Conservation (phyloP, 1,140 invertebrate genomes). For the Vanessa tameamea region DNA sequence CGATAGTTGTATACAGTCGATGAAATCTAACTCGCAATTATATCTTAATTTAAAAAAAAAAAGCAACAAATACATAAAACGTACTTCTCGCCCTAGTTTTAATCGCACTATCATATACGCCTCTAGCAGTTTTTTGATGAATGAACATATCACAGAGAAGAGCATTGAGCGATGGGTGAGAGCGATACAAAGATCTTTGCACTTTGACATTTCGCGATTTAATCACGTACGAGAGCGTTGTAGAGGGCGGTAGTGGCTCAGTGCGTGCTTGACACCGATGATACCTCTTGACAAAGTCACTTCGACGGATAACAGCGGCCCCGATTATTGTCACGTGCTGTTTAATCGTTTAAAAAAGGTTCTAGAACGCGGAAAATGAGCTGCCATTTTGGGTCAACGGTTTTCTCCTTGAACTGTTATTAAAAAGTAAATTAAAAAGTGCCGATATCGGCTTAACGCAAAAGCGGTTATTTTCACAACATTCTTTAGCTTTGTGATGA, state of each 20-base stretch:
- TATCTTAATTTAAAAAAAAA: neutral
- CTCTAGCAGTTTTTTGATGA: conserved; percentile 62
- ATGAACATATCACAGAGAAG: conserved; percentile 60
- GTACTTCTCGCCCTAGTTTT: conserved; percentile 29
- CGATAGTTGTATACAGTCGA: neutral
- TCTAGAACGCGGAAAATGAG: conserved; percentile 25
- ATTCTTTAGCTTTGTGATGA: neutral
- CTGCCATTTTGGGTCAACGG: conserved; percentile 30
- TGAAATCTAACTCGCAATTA: neutral
- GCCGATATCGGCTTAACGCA: neutral
- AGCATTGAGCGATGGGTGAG: conserved; percentile 57
- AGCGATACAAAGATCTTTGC: conserved; percentile 59
- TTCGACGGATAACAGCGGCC: conserved; percentile 47
- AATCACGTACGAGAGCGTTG: conserved; percentile 62
- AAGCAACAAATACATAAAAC: neutral
- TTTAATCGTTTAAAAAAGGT: conserved; percentile 28
- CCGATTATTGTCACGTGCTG: conserved; percentile 35
- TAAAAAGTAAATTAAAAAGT: neutral
- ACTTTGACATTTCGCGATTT: conserved; percentile 72
- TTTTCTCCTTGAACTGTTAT: conserved; percentile 11
- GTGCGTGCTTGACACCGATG: conserved; percentile 62
- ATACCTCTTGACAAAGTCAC: conserved; percentile 57
- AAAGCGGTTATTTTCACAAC: neutral
- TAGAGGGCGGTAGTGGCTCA: conserved; percentile 40
- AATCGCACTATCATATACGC: conserved; percentile 33